Conservation (phyloP, 1,140 invertebrate genomes). For the Chlorops oryzae region DNA sequence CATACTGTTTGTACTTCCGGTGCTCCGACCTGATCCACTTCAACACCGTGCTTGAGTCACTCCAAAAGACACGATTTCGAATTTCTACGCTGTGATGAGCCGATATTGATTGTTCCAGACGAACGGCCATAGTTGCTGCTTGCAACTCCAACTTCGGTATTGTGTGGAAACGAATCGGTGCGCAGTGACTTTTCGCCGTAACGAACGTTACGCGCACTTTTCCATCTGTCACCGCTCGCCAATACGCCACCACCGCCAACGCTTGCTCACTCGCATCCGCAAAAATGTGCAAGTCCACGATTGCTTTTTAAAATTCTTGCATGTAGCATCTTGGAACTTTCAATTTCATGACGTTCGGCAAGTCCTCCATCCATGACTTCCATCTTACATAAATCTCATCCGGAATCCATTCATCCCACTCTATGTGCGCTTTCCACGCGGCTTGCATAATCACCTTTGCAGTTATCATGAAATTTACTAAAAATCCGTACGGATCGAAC, state of each 20-base stretch:
- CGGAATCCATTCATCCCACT: conserved; percentile 37
- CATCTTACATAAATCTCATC: background rate
- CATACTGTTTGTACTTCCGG: background rate
- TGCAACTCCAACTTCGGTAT: conserved; percentile 28
- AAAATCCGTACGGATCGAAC: no score
- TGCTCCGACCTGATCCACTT: background rate
- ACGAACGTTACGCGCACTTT: conserved; percentile 12
- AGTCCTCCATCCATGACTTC: no score
- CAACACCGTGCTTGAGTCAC: background rate
- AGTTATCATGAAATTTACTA: conserved; percentile 36
- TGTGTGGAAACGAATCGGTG: conserved; percentile 18
- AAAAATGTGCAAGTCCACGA: conserved; percentile 18
- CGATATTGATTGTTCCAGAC: conserved; percentile 12
- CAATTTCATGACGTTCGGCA: no score
- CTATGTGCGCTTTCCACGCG: conserved; percentile 30
- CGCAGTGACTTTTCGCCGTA: conserved; percentile 18
- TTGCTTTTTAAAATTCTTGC: background rate
- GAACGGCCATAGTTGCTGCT: conserved; percentile 21
- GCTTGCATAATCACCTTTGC: conserved; percentile 45
- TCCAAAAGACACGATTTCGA: background rate
- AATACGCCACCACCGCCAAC: conserved; percentile 28
- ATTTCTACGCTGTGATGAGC: background rate
- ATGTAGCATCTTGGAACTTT: no score
- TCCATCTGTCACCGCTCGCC: conserved; percentile 6
- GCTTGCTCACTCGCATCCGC: no score